phyloP scores from a whole-genome alignment of 2,888 invertebrate genomes.

The Drosophila subquinaria region DNA sequence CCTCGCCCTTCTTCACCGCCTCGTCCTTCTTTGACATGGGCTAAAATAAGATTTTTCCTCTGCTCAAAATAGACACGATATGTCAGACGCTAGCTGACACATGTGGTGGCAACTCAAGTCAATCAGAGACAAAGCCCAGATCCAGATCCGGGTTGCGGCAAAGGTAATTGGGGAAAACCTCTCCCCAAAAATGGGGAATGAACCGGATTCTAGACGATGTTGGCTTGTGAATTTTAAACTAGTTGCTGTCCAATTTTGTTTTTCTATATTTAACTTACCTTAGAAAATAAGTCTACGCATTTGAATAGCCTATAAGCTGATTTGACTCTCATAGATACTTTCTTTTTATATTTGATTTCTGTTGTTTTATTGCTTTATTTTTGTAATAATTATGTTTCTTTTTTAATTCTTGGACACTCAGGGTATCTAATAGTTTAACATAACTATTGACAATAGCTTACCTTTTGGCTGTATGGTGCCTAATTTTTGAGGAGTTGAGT shows the following conservation, averaged over 20 bases:
- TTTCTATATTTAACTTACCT: not conserved
- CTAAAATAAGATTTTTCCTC: conserved; percentile 24
- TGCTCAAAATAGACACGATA: conserved; percentile 37
- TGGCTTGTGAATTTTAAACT: conserved; percentile 17
- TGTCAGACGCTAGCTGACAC: conserved; percentile 32
- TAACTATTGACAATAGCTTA: too few relatives aligned
- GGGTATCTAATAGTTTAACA: too few relatives aligned
- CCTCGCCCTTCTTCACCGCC: not conserved
- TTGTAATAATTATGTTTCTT: too few relatives aligned
- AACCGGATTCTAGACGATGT: conserved; percentile 15
- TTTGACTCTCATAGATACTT: too few relatives aligned
- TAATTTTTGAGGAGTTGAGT: too few relatives aligned
- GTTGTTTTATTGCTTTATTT: too few relatives aligned
- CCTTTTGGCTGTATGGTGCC: too few relatives aligned
- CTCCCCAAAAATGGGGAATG: not conserved
- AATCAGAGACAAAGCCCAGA: conserved; percentile 32
- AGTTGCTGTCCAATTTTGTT: conserved; percentile 6
- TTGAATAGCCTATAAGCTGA: too few relatives aligned
- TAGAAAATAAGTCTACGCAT: too few relatives aligned
- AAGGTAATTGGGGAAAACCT: not conserved
- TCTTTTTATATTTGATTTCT: too few relatives aligned
- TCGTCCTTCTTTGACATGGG: not conserved
- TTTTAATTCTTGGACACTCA: too few relatives aligned
- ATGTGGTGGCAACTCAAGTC: conserved; percentile 39
- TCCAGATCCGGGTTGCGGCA: not conserved